phyloP scores from a whole-genome alignment of 2,113 vertebrate genomes.

The Oryzias celebensis region DNA sequence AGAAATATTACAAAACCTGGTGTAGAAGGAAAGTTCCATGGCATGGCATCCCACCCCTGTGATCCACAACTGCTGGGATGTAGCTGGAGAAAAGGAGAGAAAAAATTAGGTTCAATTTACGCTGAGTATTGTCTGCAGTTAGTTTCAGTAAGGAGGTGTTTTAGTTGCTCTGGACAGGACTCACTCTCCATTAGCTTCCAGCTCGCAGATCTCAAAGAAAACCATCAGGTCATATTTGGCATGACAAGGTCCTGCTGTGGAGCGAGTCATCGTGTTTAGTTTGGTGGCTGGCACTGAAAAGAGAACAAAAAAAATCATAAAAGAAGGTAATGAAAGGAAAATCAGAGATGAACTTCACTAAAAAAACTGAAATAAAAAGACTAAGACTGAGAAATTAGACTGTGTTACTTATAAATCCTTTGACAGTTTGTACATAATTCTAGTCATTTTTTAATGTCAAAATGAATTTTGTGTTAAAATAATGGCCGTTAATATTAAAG shows the following conservation, averaged over 20 bases:
- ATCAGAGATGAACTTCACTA: background rate
- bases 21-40: slow-evolving; percentile 94
- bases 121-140: background rate
- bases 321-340: background rate
- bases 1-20: slow-evolving; percentile 78
- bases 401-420: too few species aligned
- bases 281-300: slow-evolving; percentile 92
- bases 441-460: too few species aligned
- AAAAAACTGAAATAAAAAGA: background rate
- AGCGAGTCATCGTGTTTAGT: slow-evolving; percentile 88
- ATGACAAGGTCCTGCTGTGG: slow-evolving; percentile 88
- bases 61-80: slow-evolving; percentile 94
- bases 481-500: too few species aligned
- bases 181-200: slow-evolving; percentile 98
- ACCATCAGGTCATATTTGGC: slow-evolving; percentile 97
- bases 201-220: slow-evolving; percentile 98
- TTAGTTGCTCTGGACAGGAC: slow-evolving; percentile 52
- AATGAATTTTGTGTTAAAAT: too few species aligned
- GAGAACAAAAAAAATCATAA: slow-evolving; percentile 12
- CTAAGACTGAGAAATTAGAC: background rate
- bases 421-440: too few species aligned
- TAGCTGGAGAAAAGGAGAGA: slow-evolving; percentile 79
- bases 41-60: slow-evolving; percentile 93
- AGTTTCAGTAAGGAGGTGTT: background rate
- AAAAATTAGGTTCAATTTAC: background rate